Conservation (phyloP, 2,797 vertebrate species). For the Geotria australis region DNA sequence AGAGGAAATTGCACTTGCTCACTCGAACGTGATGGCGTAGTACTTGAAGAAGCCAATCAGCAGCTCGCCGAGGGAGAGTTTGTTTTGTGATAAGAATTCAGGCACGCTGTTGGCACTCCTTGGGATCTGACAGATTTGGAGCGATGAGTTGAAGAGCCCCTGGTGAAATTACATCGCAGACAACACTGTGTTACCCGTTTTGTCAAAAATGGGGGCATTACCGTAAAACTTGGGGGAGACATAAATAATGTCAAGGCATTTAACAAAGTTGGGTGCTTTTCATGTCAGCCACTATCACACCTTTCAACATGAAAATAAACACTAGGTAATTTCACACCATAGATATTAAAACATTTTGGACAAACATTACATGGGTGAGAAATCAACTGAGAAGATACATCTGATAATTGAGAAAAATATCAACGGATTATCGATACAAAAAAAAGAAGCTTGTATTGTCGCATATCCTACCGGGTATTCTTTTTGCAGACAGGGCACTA, state of each 20-base stretch:
- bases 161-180: background rate
- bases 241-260: background rate
- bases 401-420: no score
- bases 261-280: background rate
- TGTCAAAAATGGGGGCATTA: background rate
- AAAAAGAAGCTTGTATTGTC: no score
- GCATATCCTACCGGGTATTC: conserved; percentile 50
- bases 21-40: background rate
- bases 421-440: no score
- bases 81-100: background rate
- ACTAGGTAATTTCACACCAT: no score
- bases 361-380: no score
- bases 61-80: background rate
- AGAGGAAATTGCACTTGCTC: no score
- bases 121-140: background rate
- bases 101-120: background rate
- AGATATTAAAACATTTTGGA: no score
- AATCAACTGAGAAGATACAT: no score
- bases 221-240: background rate
- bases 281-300: background rate
- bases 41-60: background rate
- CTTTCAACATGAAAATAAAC: background rate
- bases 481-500: conserved; percentile 69
- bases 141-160: background rate
- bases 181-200: background rate